Conservation (phyloP, 2,113 vertebrate genomes). For the Oryzias javanicus region DNA sequence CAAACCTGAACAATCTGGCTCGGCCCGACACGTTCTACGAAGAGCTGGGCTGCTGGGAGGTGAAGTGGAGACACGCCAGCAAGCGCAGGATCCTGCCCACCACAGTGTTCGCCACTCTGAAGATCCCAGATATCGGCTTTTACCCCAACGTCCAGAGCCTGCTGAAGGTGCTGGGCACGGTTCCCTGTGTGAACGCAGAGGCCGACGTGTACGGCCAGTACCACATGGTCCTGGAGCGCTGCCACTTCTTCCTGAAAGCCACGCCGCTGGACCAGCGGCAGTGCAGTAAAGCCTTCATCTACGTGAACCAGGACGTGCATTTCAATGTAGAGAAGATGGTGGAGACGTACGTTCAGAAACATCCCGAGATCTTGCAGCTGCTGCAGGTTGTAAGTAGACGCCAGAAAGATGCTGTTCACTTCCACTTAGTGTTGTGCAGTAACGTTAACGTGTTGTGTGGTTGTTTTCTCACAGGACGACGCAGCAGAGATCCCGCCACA, state of each 20-base stretch:
- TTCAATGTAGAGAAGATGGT: constrained; percentile 79
- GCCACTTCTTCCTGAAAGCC: constrained; percentile 72
- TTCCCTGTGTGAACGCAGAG: constrained; percentile 79
- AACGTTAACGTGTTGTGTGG: neutral
- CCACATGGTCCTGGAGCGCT: constrained; percentile 79
- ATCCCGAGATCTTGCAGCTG: constrained; percentile 74
- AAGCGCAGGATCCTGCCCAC: constrained; percentile 80
- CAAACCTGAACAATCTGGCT: constrained; percentile 80
- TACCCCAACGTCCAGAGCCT: constrained; percentile 82
- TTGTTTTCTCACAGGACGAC: constrained; percentile 65
- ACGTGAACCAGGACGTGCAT: constrained; percentile 81
- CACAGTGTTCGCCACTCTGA: constrained; percentile 78
- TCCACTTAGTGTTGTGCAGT: neutral
- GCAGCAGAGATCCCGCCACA: constrained; percentile 58
- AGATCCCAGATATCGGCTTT: constrained; percentile 80
- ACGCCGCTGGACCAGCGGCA: constrained; percentile 70
- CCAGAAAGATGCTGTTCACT: neutral
- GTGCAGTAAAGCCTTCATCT: constrained; percentile 77
- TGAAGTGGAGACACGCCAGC: constrained; percentile 81
- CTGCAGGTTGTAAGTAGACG: constrained; percentile 64
- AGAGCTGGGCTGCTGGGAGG: constrained; percentile 81
- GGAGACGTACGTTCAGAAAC: constrained; percentile 71
- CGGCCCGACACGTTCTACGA: constrained; percentile 81
- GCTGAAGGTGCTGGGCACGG: constrained; percentile 78
- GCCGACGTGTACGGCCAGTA: constrained; percentile 80